Evolutionary conservation across 2,797 vertebrate genomes (phyloP).

Genomic region (Pelobates cultripes): DNA sequence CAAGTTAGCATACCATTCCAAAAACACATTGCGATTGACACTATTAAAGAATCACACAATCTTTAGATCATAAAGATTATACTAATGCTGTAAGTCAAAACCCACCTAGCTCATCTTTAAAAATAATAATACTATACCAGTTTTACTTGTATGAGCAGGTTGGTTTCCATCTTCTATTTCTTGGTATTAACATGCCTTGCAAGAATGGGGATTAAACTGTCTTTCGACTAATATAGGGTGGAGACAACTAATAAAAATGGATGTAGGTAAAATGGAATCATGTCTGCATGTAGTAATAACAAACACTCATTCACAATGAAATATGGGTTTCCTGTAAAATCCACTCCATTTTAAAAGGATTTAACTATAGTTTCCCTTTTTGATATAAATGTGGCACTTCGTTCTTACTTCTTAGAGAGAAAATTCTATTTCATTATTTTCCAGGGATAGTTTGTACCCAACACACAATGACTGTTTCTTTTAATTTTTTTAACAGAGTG

Average conservation of each 20-base stretch:
- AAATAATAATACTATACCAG: slow-evolving; percentile 27
- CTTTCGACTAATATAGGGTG: slow-evolving; percentile 47
- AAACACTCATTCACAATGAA: slow-evolving; percentile 25
- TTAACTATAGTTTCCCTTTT: neutral
- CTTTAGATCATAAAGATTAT: slow-evolving; percentile 33
- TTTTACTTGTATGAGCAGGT: slow-evolving; percentile 41
- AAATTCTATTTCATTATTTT: too few species aligned
- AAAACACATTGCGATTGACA: slow-evolving; percentile 30
- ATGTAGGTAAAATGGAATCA: slow-evolving; percentile 30
- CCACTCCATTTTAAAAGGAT: neutral
- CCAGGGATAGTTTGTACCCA: too few species aligned
- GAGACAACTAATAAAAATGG: slow-evolving; percentile 27
- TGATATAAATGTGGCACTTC: neutral
- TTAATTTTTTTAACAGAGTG: too few species aligned
- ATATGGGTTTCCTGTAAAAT: neutral
- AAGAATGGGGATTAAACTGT: slow-evolving; percentile 46
- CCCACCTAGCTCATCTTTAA: slow-evolving; percentile 6
- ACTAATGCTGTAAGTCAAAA: slow-evolving; percentile 19
- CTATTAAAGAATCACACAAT: slow-evolving; percentile 9
- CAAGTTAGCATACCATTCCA: slow-evolving; percentile 8
- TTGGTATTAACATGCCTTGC: slow-evolving; percentile 37
- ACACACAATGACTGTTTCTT: too few species aligned
- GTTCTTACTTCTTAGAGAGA: too few species aligned
- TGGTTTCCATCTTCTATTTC: slow-evolving; percentile 18
- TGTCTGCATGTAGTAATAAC: slow-evolving; percentile 31